phyloP scores from a whole-genome alignment of 2,797 vertebrate genomes.

The Danio kyathit region DNA sequence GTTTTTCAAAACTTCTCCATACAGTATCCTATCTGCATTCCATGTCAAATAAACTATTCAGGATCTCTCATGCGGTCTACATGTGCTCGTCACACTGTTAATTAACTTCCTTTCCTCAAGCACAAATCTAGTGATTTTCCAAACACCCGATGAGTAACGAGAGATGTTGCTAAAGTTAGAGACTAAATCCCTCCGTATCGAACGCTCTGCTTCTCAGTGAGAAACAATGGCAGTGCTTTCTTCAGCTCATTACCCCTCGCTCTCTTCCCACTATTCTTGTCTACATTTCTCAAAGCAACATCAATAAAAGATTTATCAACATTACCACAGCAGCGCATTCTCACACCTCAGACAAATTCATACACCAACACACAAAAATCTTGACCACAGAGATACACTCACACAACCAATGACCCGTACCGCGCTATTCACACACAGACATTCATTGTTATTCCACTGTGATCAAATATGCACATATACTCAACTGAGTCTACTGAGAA shows the following conservation, averaged over 20 bases:
- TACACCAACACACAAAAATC: constrained; percentile 16
- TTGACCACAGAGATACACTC: neutral
- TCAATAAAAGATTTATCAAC: constrained; percentile 38
- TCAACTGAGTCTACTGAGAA: constrained; percentile 27
- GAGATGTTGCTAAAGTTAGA: constrained; percentile 11
- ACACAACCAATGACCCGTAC: constrained; percentile 11
- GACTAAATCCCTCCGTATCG: constrained; percentile 1
- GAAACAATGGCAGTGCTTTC: constrained; percentile 26
- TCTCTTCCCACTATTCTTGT: neutral
- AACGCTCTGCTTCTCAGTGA: neutral
- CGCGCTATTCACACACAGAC: constrained; percentile 28
- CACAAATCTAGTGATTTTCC: neutral
- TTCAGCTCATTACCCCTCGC: constrained; percentile 29
- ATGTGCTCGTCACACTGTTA: neutral
- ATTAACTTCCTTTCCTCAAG: constrained; percentile 3
- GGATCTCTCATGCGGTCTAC: neutral
- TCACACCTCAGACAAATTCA: constrained; percentile 27
- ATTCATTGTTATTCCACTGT: constrained; percentile 44
- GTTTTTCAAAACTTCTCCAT: neutral
- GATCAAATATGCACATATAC: constrained; percentile 52
- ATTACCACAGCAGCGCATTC: constrained; percentile 18
- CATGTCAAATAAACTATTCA: neutral
- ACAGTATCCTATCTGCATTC: neutral
- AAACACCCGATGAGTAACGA: constrained; percentile 10
- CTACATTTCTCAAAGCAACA: constrained; percentile 25